Evolutionary conservation across 2,797 vertebrate species (phyloP), one percentile per base, ranked within the genome.

Genomic region (Garrulus glandarius): DNA sequence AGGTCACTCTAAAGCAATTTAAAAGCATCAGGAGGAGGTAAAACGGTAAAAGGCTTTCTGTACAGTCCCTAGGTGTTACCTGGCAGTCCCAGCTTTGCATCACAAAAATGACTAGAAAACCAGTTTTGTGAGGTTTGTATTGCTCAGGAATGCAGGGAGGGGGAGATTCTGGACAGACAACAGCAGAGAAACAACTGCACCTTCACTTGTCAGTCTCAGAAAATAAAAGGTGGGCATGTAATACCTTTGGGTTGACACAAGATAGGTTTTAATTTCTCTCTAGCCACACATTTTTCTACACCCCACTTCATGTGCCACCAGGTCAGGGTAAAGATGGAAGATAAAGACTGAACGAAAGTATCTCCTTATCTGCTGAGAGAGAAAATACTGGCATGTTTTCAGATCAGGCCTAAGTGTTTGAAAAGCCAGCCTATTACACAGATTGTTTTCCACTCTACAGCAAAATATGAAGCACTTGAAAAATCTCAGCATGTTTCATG

Each of bases 361-460:
- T 60, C 71, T 75, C 52, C 65, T 92, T 55, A 80, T 81, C 56
- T 60, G 34, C 52, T 53, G 26, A 34, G 71, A 67, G 29, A 61
- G 81, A 64, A 91, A 76, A 77, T 26, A 15, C 84, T 90, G 93
- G 78, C 78, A 59, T 49, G 64, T 78, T 93, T 94, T 92, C 89
- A 95, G 44, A 69, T 93, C 61, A 83, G 92, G 27, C 15, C 11
- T 44, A 65, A 76, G 68, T 93, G 83, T 91, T 96, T 89, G 70
- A 89, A 90, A 91, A 94, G 27, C 32, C 71, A 36, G 43, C 75
- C 67, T 29, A 9, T 91, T 93, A 89, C 95, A 37, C 19, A 15
- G 70, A 84, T 91, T 83, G 50, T 95, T 96, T 91, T 81, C 88
- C 95, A 91, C 92, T 90, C 89, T 21, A 41, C 90, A 64, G 47